Conservation (phyloP, 1,140 invertebrate species). For the Magallana ariakensis region DNA sequence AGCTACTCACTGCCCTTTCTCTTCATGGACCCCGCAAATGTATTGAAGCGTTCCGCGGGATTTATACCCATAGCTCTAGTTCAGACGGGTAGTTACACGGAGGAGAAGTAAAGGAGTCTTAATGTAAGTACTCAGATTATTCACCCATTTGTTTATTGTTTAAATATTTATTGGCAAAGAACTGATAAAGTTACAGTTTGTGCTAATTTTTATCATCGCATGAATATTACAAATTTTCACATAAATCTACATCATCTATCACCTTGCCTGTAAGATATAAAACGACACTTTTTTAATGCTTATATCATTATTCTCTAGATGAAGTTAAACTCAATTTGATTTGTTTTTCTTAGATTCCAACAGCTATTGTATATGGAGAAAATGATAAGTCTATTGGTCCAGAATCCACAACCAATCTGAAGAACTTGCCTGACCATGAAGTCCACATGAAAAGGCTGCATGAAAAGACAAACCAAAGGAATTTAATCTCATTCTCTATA, state of each 20-base stretch:
- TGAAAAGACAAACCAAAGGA: neutral
- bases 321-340: no score
- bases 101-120: conserved; percentile 62
- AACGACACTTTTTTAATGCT: no score
- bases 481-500: neutral
- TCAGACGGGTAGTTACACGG: conserved; percentile 64
- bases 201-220: no score
- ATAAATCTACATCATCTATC: no score
- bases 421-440: conserved; percentile 75
- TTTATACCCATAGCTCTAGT: conserved; percentile 80
- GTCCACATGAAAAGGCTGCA: conserved; percentile 69
- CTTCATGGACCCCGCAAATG: conserved; percentile 61
- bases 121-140: conserved; percentile 58
- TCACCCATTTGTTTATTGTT: neutral
- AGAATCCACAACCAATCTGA: conserved; percentile 71
- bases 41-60: conserved; percentile 68
- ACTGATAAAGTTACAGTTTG: no score
- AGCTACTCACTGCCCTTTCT: conserved; percentile 78
- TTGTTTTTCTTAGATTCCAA: conserved; percentile 75
- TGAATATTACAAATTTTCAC: no score
- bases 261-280: no score
- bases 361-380: conserved; percentile 80
- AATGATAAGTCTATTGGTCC: conserved; percentile 77
- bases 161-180: no score
- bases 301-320: no score